Base-by-base conservation (phyloP, 2,113 vertebrate genomes). In the Melanerpes formicivorus region DNA sequence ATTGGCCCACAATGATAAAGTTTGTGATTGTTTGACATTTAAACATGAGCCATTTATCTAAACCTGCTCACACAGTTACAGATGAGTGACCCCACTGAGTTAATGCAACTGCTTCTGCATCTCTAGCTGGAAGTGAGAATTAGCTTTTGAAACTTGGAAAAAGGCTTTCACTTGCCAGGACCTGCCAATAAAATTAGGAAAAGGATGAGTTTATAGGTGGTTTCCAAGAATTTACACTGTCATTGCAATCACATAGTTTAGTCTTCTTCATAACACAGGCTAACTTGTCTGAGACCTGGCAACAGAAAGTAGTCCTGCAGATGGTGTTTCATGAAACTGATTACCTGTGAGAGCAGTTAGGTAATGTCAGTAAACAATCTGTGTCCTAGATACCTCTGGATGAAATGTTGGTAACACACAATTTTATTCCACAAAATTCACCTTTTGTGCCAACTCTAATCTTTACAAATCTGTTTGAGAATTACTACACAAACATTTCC, bases 401-500 rank as follows among this genome's bases (percentile, higher is more conserved):
- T 52, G 15, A 91, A 63, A 32, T 72, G 46, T 54, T 94, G 11
- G 4, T 9, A 85, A 62, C 21, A 79, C 90, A 64, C 54, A 79
- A 93, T 80, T 94, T 90, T 90, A 87, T 91, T 94, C 32, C 56
- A 93, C 52, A 80, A 81, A 83, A 89, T 52, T 69, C 70, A 85
- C 37, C 73, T 66, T 87, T 93, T 84, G 52, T 87, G 54, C 78
- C 85, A 64, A 40, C 37, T 88, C 44, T 84, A 90, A 70, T 94
- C 93, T 90, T 90, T 90, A 93, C 62, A 92, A 93, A 93, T 80
- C 71, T 84, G 65, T 70, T 92, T 88, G 69, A 89, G 66, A 92
- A 90, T 78, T 58, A 84, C 72, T 80, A 69, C 82, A 90, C 81
- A 91, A 95, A 92, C 21, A 80, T 88, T 90, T 86, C 76, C 58